Evolutionary conservation across 2,888 invertebrate genomes (phyloP).

Genomic region (Apamea sordens): DNA sequence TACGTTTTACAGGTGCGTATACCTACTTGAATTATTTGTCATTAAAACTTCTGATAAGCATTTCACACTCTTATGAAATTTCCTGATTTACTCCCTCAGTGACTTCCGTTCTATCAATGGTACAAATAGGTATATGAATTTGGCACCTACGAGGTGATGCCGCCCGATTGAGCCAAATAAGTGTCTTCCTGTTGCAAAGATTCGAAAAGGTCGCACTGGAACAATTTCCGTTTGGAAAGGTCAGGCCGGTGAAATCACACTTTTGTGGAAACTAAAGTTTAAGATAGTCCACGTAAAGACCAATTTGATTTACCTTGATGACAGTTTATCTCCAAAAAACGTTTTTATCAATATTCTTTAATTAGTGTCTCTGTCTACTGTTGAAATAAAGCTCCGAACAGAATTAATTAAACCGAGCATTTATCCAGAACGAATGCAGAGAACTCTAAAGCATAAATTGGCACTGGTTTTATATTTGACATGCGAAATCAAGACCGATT

Average conservation of each 20-base stretch:
- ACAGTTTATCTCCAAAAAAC: neutral
- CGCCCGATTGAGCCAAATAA: conserved; percentile 37
- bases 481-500: conserved; percentile 52
- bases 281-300: neutral
- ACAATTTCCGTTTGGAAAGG: conserved; percentile 14
- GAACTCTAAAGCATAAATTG: conserved; percentile 40
- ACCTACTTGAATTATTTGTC: conserved; percentile 14
- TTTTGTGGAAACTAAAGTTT: conserved; percentile 19
- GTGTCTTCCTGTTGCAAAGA: conserved; percentile 14
- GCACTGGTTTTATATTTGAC: conserved; percentile 36
- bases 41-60: conserved; percentile 3
- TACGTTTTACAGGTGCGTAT: neutral
- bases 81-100: conserved; percentile 1
- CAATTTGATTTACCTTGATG: conserved; percentile 17
- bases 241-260: neutral
- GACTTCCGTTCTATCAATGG: neutral
- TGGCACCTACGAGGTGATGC: neutral
- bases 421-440: conserved; percentile 16
- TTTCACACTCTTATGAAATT: conserved; percentile 14
- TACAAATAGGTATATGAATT: neutral
- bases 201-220: conserved; percentile 25
- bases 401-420: conserved; percentile 32
- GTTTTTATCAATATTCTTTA: conserved; percentile 3
- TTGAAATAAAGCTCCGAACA: conserved; percentile 16
- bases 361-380: conserved; percentile 1